Conservation (phyloP, 2,797 vertebrate genomes). For the Chromis chromis region DNA sequence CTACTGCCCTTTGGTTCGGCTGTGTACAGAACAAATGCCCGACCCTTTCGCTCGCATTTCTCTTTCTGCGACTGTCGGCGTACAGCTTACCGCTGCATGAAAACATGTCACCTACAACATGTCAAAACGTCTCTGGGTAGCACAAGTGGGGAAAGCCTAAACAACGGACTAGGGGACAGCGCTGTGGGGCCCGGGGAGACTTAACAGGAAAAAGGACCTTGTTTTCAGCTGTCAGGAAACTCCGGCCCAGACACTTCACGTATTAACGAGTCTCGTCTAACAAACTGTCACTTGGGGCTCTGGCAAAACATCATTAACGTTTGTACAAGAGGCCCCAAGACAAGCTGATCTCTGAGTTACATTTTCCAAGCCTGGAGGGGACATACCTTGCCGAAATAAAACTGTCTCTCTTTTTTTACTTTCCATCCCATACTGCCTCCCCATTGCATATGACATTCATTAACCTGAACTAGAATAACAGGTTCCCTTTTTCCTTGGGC, state of each 20-base stretch:
- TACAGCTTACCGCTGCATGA: slow-evolving; percentile 26
- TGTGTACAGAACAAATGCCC: slow-evolving; percentile 29
- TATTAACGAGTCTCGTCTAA: slow-evolving; percentile 66
- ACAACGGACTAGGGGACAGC: slow-evolving; percentile 48
- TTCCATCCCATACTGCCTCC: slow-evolving; percentile 37
- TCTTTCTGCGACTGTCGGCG: slow-evolving; percentile 40
- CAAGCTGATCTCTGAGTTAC: slow-evolving; percentile 56
- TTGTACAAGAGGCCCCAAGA: slow-evolving; percentile 55
- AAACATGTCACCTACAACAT: slow-evolving; percentile 69
- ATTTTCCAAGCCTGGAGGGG: slow-evolving; percentile 65
- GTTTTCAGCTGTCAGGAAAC: slow-evolving; percentile 72
- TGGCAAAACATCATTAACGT: slow-evolving; percentile 72
- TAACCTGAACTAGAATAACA: slow-evolving; percentile 71
- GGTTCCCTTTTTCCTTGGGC: slow-evolving; percentile 52
- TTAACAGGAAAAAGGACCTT: slow-evolving; percentile 42
- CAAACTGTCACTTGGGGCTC: slow-evolving; percentile 72
- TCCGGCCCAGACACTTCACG: slow-evolving; percentile 18
- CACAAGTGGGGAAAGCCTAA: slow-evolving; percentile 54
- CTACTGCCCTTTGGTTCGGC: slow-evolving; percentile 20
- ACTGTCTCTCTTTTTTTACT: slow-evolving; percentile 48
- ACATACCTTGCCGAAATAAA: slow-evolving; percentile 63
- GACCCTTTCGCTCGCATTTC: slow-evolving; percentile 43
- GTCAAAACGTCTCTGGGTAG: slow-evolving; percentile 68
- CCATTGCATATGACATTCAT: slow-evolving; percentile 74
- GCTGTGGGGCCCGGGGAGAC: slow-evolving; percentile 42